phyloP scores from a whole-genome alignment of 2,797 vertebrate species.

The Eupleurogrammus muticus region DNA sequence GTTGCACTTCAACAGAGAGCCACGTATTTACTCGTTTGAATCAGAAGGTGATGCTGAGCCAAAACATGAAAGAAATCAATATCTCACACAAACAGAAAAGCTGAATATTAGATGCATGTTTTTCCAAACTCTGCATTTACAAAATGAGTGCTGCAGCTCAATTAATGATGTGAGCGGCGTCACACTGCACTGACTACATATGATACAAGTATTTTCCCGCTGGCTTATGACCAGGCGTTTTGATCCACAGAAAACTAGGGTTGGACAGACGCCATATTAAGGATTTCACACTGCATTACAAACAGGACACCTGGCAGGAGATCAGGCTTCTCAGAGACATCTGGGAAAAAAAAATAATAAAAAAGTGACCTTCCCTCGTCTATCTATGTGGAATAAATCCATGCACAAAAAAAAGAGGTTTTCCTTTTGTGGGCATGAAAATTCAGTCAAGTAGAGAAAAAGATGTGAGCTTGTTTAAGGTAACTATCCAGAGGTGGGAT shows the following conservation, averaged over 20 bases:
- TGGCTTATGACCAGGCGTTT: constrained; percentile 40
- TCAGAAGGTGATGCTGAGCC: constrained; percentile 16
- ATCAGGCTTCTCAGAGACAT: constrained; percentile 32
- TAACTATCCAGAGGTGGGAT: constrained; percentile 27
- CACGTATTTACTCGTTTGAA: constrained; percentile 24
- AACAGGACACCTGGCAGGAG: constrained; percentile 64
- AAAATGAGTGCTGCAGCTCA: not conserved
- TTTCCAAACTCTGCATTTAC: constrained; percentile 12
- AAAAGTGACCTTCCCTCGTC: constrained; percentile 56
- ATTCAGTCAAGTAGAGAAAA: constrained; percentile 11
- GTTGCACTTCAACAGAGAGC: constrained; percentile 17
- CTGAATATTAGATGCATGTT: not conserved
- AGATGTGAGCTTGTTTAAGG: constrained; percentile 14
- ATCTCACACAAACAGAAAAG: not conserved
- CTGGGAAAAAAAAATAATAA: not conserved
- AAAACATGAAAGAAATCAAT: constrained; percentile 17
- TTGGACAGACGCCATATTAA: constrained; percentile 52
- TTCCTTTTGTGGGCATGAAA: constrained; percentile 5
- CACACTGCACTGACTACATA: constrained; percentile 10
- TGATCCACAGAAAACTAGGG: constrained; percentile 58
- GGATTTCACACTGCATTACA: constrained; percentile 65
- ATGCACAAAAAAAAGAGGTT: constrained; percentile 8
- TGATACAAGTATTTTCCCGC: constrained; percentile 13
- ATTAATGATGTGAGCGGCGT: constrained; percentile 3
- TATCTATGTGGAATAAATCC: constrained; percentile 10